These are phyloP conservation scores for Cantharis flavilabris DNA, from an alignment of 2,888 invertebrate species.

Conservation along the genomic window DNA sequence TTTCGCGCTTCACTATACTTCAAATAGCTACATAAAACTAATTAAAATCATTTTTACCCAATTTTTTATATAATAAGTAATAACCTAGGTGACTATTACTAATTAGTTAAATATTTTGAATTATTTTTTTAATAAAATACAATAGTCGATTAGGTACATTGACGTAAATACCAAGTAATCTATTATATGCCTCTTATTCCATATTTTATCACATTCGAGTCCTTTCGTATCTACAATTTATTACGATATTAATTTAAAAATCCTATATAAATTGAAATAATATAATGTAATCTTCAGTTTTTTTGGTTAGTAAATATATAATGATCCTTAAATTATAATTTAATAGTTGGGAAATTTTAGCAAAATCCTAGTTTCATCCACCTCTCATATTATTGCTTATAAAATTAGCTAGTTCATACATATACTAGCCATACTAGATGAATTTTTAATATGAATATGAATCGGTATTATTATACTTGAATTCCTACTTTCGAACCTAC, in stretches of 20 bases:
- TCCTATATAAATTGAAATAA: not conserved
- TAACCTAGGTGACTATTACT: not conserved
- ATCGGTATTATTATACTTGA: not conserved
- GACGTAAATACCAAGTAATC: no score
- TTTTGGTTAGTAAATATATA: not conserved
- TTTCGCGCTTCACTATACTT: not conserved
- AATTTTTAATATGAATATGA: no score
- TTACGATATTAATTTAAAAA: not conserved
- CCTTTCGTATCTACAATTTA: no score
- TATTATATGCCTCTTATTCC: no score
- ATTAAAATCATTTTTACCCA: not conserved
- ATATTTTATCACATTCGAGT: no score
- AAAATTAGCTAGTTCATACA: not conserved
- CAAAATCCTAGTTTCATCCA: not conserved
- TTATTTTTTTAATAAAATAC: not conserved
- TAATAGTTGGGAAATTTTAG: not conserved
- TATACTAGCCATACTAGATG: not conserved
- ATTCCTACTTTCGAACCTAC: not conserved
- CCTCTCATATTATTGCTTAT: not conserved
- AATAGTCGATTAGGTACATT: no score
- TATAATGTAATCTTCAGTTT: not conserved
- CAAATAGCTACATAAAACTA: not conserved
- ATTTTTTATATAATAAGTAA: not conserved
- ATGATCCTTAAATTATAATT: not conserved
- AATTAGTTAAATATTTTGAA: not conserved